phyloP scores from a whole-genome alignment of 1,140 invertebrate species.

The Scylla paramamosain region DNA sequence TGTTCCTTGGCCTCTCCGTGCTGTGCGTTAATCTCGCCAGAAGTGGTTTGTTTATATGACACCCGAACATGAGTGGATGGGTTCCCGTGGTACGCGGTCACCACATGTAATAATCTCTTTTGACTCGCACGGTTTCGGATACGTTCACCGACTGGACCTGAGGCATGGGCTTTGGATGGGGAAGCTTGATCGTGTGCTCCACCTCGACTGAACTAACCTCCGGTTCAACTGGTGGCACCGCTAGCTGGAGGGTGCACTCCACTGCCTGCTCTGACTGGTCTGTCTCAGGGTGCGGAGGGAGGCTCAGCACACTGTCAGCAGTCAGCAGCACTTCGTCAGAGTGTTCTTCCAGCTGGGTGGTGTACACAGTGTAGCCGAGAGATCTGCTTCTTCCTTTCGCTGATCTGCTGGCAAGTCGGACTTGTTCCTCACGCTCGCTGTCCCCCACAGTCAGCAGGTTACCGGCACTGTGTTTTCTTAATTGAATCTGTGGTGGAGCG shows the following conservation, averaged over 20 bases:
- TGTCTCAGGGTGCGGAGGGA: not conserved
- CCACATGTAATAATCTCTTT: constrained; percentile 34
- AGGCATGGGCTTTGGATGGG: not conserved
- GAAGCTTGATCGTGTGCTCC: constrained; percentile 52
- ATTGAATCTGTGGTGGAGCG: not conserved
- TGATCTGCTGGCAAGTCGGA: not conserved
- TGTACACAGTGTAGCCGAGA: constrained; percentile 46
- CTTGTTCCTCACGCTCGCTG: not conserved
- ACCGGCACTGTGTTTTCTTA: constrained; percentile 32
- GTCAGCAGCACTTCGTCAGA: constrained; percentile 3
- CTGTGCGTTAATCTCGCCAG: too few relatives aligned
- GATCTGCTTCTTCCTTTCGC: constrained; percentile 30
- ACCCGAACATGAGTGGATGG: too few relatives aligned
- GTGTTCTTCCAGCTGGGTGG: constrained; percentile 48
- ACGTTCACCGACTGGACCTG: constrained; percentile 14
- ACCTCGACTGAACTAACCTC: constrained; percentile 4
- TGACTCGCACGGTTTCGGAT: constrained; percentile 45
- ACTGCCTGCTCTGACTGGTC: constrained; percentile 27
- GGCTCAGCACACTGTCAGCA: not conserved
- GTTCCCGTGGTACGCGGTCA: not conserved
- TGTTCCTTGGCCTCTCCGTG: too few relatives aligned
- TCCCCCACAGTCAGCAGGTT: not conserved
- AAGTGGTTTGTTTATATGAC: too few relatives aligned
- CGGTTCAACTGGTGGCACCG: not conserved
- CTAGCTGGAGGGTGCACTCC: constrained; percentile 50